phyloP scores from a whole-genome alignment of 2,888 invertebrate genomes.

The Sinohyriopsis cumingii region DNA sequence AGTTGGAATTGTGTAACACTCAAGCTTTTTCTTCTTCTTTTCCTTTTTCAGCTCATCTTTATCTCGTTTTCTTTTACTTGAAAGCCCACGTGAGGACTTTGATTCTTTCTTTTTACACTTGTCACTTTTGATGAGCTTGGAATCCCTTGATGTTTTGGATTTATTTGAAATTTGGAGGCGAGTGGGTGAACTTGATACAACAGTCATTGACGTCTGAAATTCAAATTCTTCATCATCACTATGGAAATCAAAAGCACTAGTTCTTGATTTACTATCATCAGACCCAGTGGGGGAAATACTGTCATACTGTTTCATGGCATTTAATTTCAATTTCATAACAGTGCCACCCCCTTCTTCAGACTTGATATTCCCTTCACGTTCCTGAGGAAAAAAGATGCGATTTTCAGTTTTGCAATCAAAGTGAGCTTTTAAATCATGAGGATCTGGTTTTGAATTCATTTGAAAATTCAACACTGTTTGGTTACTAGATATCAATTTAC shows the following conservation, averaged over 20 bases:
- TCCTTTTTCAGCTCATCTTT: conserved; percentile 59
- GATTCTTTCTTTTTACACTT: conserved; percentile 59
- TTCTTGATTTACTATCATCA: conserved; percentile 37
- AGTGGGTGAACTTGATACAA: conserved; percentile 53
- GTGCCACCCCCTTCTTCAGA: conserved; percentile 16
- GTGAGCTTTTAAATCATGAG: conserved; percentile 37
- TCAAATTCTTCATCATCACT: conserved; percentile 63
- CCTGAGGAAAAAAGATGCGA: conserved; percentile 26
- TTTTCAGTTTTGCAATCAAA: conserved; percentile 37
- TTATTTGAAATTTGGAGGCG: conserved; percentile 56
- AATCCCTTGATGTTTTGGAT: conserved; percentile 46
- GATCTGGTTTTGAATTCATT: conserved; percentile 32
- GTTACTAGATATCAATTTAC: too few relatives aligned
- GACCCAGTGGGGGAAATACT: conserved; percentile 36
- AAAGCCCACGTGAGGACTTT: conserved; percentile 47
- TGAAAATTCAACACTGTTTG: too few relatives aligned
- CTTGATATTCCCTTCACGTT: conserved; percentile 23
- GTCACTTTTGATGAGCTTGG: conserved; percentile 54
- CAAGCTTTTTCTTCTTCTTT: conserved; percentile 51
- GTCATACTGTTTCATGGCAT: conserved; percentile 36
- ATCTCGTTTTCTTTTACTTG: conserved; percentile 55
- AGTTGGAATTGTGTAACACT: conserved; percentile 41
- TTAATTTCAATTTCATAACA: conserved; percentile 41
- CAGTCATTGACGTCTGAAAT: conserved; percentile 38
- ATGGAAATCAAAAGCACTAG: conserved; percentile 59